These are phyloP conservation scores for Megastigmus dorsalis DNA, from an alignment of 2,888 invertebrate genomes.

Conservation along the genomic window DNA sequence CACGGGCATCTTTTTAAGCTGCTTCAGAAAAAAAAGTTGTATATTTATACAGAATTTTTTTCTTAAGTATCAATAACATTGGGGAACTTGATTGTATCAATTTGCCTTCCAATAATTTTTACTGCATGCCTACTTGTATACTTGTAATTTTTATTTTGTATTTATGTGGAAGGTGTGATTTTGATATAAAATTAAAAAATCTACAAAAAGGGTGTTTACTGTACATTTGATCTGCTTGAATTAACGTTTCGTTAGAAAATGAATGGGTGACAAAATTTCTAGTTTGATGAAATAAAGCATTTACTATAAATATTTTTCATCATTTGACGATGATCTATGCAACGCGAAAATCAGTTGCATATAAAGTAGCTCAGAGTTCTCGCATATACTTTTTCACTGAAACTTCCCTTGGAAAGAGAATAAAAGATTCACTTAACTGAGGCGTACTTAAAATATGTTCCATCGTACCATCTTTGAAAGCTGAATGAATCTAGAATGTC, in stretches of 20 bases:
- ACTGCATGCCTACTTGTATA: conserved; percentile 40
- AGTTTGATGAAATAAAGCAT: conserved; percentile 42
- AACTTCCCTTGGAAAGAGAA: conserved; percentile 35
- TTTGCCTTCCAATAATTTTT: conserved; percentile 54
- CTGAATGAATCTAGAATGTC: conserved; percentile 28
- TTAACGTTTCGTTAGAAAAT: conserved; percentile 37
- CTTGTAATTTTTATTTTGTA: conserved; percentile 44
- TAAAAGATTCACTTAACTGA: conserved; percentile 20
- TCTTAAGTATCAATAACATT: conserved; percentile 28
- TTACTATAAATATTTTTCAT: conserved; percentile 45
- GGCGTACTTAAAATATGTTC: conserved; percentile 26
- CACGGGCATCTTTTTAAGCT: conserved; percentile 24
- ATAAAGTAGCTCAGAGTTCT: conserved; percentile 22
- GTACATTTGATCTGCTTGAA: conserved; percentile 39
- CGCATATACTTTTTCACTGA: conserved; percentile 38
- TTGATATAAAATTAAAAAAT: conserved; percentile 43
- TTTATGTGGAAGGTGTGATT: conserved; percentile 45
- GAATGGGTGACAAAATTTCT: conserved; percentile 29
- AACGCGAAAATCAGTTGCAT: conserved; percentile 16
- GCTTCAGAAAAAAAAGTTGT: conserved; percentile 22
- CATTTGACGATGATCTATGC: conserved; percentile 32
- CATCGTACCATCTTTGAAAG: conserved; percentile 11
- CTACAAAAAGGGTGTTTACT: conserved; percentile 32
- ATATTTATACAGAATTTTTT: conserved; percentile 19
- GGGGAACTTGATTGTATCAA: conserved; percentile 41